Evolutionary conservation across 2,797 vertebrate species (phyloP).

Genomic region (Coilia nasus): DNA sequence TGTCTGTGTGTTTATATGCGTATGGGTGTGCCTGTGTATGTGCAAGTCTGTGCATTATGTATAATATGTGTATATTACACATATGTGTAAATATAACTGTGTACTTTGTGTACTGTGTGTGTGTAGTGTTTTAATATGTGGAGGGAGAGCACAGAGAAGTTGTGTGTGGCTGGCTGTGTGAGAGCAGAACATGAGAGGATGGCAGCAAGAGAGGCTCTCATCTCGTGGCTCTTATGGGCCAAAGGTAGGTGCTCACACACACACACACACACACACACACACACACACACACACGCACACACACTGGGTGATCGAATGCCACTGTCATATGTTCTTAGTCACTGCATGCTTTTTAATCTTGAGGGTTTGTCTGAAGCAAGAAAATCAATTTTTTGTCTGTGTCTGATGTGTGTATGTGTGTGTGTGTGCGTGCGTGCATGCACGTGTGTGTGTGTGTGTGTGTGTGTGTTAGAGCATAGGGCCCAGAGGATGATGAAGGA

Average conservation of each 20-base stretch:
- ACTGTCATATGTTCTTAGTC: neutral
- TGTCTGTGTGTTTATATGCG: neutral
- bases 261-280: conserved; percentile 9
- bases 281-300: neutral
- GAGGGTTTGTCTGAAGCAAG: neutral
- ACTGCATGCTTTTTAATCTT: neutral
- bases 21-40: neutral
- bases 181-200: conserved; percentile 44
- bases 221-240: conserved; percentile 52
- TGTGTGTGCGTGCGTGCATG: neutral
- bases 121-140: conserved; percentile 42
- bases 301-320: neutral
- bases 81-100: neutral
- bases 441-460: neutral
- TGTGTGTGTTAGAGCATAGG: conserved; percentile 34
- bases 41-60: neutral
- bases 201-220: conserved; percentile 38
- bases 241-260: conserved; percentile 38
- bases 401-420: neutral
- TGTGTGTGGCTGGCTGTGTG: conserved; percentile 48
- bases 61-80: neutral
- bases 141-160: conserved; percentile 44
- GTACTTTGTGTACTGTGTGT: neutral
- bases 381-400: neutral
- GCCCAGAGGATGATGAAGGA: conserved; percentile 42